Percentiles rank a stretch among this genome's conserved stretches.
phyloP scores from a whole-genome alignment of 2,113 vertebrate species.

The Percopsis transmontana region DNA sequence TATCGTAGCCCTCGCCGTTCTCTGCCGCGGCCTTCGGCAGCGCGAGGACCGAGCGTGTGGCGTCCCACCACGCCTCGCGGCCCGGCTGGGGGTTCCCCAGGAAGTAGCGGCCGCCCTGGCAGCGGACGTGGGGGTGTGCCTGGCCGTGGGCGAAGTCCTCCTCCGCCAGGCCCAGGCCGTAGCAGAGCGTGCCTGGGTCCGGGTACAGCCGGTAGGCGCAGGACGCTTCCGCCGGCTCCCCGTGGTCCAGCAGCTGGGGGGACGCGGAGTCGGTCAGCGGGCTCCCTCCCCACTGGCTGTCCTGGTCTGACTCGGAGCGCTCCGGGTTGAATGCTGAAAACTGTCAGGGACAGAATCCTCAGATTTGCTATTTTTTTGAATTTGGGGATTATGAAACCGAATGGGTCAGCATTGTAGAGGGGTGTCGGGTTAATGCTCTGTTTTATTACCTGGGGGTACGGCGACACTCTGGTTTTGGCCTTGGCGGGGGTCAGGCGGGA shows the following conservation, averaged over 20 bases:
- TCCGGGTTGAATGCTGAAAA: slow-evolving; percentile 96
- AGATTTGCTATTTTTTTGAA: slow-evolving; percentile 7
- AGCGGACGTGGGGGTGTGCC: slow-evolving; percentile 79
- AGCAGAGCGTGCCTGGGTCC: slow-evolving; percentile 88
- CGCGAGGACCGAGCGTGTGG: slow-evolving; percentile 84
- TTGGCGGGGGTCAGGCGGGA: slow-evolving; percentile 85
- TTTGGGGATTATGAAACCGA: slow-evolving; percentile 12
- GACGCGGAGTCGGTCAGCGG: slow-evolving; percentile 91
- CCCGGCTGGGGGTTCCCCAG: slow-evolving; percentile 88
- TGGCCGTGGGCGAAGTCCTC: slow-evolving; percentile 81
- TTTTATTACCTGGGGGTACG: slow-evolving; percentile 91
- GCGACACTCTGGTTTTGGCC: slow-evolving; percentile 92
- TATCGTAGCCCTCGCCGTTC: slow-evolving; percentile 90
- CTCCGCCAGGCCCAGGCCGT: slow-evolving; percentile 86
- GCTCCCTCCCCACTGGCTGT: slow-evolving; percentile 98
- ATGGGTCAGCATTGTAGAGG: not conserved
- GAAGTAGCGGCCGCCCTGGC: slow-evolving; percentile 95
- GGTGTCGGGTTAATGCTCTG: slow-evolving; percentile 10
- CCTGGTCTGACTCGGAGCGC: slow-evolving; percentile 94
- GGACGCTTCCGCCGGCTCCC: slow-evolving; percentile 85
- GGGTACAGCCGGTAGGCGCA: slow-evolving; percentile 93
- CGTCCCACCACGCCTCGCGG: slow-evolving; percentile 95
- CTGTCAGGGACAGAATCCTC: slow-evolving; percentile 65
- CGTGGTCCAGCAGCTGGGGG: slow-evolving; percentile 89
- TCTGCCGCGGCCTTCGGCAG: slow-evolving; percentile 90